Percentiles rank a stretch among this genome's conserved stretches.
Evolutionary conservation across 1,140 invertebrate species (phyloP).

Genomic region (Sinonovacula constricta): DNA sequence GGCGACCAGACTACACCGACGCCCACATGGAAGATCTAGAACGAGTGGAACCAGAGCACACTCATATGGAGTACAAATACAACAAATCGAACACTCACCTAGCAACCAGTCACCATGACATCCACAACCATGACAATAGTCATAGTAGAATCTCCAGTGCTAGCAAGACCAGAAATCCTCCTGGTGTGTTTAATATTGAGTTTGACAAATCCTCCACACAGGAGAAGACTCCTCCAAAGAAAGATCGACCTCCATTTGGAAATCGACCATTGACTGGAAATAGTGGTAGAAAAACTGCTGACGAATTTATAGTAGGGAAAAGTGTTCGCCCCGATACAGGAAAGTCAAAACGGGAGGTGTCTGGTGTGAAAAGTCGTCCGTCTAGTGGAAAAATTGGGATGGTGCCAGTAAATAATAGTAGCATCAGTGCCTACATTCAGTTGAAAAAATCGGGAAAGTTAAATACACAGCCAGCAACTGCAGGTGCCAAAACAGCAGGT

Average conservation of each 20-base stretch:
- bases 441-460: constrained; percentile 66
- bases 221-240: constrained; percentile 11
- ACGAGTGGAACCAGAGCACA: constrained; percentile 26
- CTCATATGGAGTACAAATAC: constrained; percentile 41
- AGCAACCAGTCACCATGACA: constrained; percentile 1
- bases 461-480: background rate
- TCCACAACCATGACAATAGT: background rate
- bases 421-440: constrained; percentile 71
- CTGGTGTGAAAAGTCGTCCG: constrained; percentile 24
- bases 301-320: constrained; percentile 60
- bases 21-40: background rate
- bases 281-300: constrained; percentile 27
- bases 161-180: background rate
- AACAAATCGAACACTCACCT: constrained; percentile 12
- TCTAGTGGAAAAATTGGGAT: constrained; percentile 54
- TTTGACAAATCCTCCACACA: constrained; percentile 14
- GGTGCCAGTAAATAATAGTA: constrained; percentile 65
- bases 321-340: constrained; percentile 56
- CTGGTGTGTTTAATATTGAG: constrained; percentile 20
- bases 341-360: constrained; percentile 31
- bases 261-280: constrained; percentile 34
- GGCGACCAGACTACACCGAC: constrained; percentile 8
- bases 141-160: background rate
- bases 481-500: constrained; percentile 4
- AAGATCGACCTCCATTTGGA: constrained; percentile 29